A percentile compares a stretch with the other conserved stretches of the same genome.
phyloP scores from a whole-genome alignment of 2,888 invertebrate species.

The Agrotis puta region DNA sequence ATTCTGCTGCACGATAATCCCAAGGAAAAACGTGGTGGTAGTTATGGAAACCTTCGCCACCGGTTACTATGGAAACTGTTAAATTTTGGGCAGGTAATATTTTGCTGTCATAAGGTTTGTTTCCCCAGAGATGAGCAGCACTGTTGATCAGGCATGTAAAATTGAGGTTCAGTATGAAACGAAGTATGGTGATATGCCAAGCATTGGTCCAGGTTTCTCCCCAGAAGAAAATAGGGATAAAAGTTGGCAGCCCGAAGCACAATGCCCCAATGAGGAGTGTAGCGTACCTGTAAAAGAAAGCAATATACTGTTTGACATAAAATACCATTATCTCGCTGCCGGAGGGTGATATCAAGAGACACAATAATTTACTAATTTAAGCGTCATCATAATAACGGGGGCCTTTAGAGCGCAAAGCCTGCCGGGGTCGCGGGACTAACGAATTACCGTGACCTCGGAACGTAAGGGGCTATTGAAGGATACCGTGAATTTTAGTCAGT shows the following conservation, averaged over 20 bases:
- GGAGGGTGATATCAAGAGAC: neutral
- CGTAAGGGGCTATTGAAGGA: too few species aligned
- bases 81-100: conserved; percentile 47
- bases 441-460: too few species aligned
- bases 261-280: conserved; percentile 90
- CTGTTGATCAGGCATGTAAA: conserved; percentile 93
- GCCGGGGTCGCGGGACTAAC: too few species aligned
- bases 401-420: too few species aligned
- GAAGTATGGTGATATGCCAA: conserved; percentile 85
- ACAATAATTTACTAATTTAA: too few species aligned
- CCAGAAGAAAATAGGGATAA: conserved; percentile 91
- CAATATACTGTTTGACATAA: too few species aligned
- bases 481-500: too few species aligned
- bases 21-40: conserved; percentile 78
- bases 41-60: conserved; percentile 33
- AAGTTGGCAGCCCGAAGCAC: conserved; percentile 89
- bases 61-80: too few species aligned
- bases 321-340: too few species aligned
- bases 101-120: conserved; percentile 83
- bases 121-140: conserved; percentile 90
- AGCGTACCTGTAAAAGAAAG: conserved; percentile 88
- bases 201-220: conserved; percentile 87
- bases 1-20: conserved; percentile 77
- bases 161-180: conserved; percentile 91
- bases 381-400: too few species aligned